Conservation (phyloP, 2,888 invertebrate genomes). For the Cantharis rufa region DNA sequence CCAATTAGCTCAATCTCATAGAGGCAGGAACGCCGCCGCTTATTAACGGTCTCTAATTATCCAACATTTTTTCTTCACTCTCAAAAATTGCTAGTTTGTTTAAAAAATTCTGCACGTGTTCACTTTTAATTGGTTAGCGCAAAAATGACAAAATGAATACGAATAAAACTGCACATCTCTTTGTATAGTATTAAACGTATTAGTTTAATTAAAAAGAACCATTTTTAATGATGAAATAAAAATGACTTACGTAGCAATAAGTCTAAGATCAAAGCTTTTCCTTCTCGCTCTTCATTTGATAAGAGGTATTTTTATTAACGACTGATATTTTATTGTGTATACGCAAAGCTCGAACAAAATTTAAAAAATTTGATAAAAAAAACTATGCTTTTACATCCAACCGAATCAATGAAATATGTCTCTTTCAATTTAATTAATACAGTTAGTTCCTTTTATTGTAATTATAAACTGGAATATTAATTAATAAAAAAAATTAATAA, state of each 20-base stretch:
- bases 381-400: background rate
- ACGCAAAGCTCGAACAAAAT: background rate
- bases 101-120: background rate
- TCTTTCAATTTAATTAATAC: background rate
- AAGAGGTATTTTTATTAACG: background rate
- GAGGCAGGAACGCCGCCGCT: conserved; percentile 46
- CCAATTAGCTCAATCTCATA: conserved; percentile 49
- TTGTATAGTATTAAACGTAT: background rate
- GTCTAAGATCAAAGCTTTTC: background rate
- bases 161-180: background rate
- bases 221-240: background rate
- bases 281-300: background rate
- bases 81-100: background rate
- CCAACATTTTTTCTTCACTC: conserved; percentile 21
- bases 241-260: background rate
- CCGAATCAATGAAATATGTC: background rate
- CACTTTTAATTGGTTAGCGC: background rate
- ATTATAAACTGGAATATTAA: too few relatives aligned
- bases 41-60: conserved; percentile 47
- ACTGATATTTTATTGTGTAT: background rate
- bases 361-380: background rate
- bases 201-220: background rate
- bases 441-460: too few relatives aligned
- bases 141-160: background rate
- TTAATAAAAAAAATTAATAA: too few relatives aligned